Conservation (phyloP, 92 coral and sea anemone genomes). For the Paramuricea clavata region DNA sequence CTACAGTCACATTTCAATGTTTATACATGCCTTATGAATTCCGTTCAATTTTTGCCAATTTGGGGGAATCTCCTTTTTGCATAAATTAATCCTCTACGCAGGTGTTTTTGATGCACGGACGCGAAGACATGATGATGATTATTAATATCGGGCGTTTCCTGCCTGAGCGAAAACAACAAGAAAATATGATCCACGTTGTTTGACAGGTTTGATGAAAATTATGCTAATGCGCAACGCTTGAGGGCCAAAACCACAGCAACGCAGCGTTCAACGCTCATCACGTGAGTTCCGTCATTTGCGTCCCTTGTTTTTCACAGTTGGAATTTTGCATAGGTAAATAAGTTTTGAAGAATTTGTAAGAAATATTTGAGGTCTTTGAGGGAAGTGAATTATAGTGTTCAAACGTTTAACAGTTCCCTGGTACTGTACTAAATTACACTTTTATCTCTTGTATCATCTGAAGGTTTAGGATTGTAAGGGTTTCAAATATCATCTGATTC, state of each 20-base stretch:
- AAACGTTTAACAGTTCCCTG: no score
- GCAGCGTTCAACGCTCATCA: neutral
- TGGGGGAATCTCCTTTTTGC: neutral
- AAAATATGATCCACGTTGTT: neutral
- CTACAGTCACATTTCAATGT: no score
- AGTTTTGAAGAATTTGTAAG: no score
- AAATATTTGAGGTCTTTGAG: no score
- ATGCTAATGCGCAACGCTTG: neutral
- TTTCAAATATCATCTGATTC: no score
- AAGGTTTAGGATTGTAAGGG: no score
- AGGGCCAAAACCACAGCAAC: neutral
- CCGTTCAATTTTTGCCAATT: neutral
- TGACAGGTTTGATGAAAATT: neutral
- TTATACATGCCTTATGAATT: no score
- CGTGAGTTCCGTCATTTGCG: neutral
- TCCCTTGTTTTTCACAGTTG: no score
- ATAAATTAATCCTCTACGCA: neutral
- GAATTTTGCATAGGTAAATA: neutral
- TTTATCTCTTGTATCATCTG: no score
- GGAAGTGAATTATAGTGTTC: no score
- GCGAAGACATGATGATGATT: constrained; percentile 6
- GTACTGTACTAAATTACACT: no score
- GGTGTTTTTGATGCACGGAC: neutral
- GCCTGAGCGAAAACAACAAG: neutral
- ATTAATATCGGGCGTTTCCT: constrained; percentile 1